A percentile compares a stretch with the other conserved stretches of the same genome.
These are phyloP conservation scores for Psettodes erumei DNA, from an alignment of 2,113 vertebrate genomes.

Conservation along the genomic window DNA sequence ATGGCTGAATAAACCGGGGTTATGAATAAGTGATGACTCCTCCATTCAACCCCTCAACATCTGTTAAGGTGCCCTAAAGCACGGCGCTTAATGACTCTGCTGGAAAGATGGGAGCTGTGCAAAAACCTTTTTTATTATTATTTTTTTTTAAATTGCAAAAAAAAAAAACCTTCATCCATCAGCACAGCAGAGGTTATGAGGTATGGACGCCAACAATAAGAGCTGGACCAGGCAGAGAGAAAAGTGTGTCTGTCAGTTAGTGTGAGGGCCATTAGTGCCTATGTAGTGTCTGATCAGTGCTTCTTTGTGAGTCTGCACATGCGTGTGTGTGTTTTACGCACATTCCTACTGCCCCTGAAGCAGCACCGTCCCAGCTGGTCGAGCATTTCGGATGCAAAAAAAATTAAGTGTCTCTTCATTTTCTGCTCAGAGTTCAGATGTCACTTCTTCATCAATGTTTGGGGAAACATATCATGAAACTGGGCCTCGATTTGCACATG, in stretches of 20 bases:
- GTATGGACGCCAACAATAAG: background rate
- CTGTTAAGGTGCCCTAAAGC: conserved; percentile 1
- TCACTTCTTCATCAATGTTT: conserved; percentile 2
- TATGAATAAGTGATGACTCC: conserved; percentile 26
- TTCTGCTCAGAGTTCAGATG: conserved; percentile 31
- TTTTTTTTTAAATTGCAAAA: too few species aligned
- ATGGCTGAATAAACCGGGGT: background rate
- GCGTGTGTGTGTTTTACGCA: conserved; percentile 1
- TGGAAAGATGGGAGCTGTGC: background rate
- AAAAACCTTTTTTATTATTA: too few species aligned
- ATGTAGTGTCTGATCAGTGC: background rate
- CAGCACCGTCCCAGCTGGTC: conserved; percentile 48
- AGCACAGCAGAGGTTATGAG: background rate
- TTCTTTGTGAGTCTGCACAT: conserved; percentile 1
- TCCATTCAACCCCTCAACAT: background rate
- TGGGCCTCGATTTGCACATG: background rate
- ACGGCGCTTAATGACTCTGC: background rate
- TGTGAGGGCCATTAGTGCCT: conserved; percentile 18
- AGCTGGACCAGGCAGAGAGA: conserved; percentile 7
- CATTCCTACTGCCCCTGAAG: conserved; percentile 33
- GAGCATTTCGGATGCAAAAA: background rate
- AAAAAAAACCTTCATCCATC: too few species aligned
- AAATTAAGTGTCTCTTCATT: conserved; percentile 11
- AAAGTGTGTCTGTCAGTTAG: conserved; percentile 18
- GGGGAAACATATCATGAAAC: background rate